phyloP scores from a whole-genome alignment of 2,113 vertebrate genomes.

The Pionites leucogaster region DNA sequence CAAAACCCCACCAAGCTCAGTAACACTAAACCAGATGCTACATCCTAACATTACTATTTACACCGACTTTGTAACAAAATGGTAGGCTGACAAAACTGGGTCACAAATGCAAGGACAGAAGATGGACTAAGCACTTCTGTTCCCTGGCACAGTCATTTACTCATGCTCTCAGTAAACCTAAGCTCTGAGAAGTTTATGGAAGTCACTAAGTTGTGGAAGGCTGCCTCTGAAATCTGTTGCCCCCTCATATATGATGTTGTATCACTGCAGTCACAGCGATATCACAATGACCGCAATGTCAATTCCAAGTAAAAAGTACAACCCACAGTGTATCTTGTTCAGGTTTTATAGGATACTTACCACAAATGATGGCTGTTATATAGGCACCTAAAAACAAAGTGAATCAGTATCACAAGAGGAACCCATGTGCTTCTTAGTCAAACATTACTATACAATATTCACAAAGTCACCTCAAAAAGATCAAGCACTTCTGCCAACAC shows the following conservation, averaged over 20 bases:
- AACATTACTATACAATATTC: background rate
- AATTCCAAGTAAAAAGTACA: background rate
- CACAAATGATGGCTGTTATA: background rate
- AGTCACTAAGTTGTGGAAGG: background rate
- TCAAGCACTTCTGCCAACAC: background rate
- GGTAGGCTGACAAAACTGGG: background rate
- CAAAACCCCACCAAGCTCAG: background rate
- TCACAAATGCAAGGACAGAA: background rate
- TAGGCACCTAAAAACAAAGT: slow-evolving; percentile 28
- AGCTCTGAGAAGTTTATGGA: background rate
- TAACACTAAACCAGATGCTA: background rate
- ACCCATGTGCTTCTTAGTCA: background rate
- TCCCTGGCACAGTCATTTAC: background rate
- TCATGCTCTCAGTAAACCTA: background rate
- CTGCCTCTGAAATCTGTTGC: background rate
- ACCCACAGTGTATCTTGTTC: fast-evolving
- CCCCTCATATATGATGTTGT: background rate
- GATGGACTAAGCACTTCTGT: background rate
- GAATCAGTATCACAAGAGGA: background rate
- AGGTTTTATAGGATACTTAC: slow-evolving; percentile 14
- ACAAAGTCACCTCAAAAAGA: background rate
- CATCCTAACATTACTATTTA: fast-evolving
- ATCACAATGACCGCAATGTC: background rate
- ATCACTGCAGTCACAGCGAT: background rate
- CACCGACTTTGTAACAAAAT: background rate